Evolutionary conservation across 2,888 invertebrate species (phyloP).

Genomic region (Zygaena filipendulae): DNA sequence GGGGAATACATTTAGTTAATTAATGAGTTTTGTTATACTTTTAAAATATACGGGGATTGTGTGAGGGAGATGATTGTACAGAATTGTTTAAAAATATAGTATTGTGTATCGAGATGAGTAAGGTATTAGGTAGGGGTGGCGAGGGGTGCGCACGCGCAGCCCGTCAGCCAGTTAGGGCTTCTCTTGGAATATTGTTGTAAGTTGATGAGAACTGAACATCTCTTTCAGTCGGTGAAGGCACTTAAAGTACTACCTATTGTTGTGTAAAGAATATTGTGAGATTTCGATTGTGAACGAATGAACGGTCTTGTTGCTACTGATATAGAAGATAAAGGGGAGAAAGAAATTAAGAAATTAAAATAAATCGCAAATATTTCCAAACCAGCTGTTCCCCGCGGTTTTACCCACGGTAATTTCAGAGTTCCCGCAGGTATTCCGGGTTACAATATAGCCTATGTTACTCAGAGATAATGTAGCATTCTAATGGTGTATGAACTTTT

Average conservation of each 20-base stretch:
- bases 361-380: too few relatives aligned
- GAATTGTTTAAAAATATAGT: slow-evolving; percentile 61
- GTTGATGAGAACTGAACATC: slow-evolving; percentile 34
- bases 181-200: slow-evolving; percentile 57
- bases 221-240: slow-evolving; percentile 51
- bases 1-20: slow-evolving; percentile 60
- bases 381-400: too few relatives aligned
- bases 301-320: slow-evolving; percentile 27
- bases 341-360: too few relatives aligned
- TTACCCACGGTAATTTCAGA: too few relatives aligned
- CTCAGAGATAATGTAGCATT: too few relatives aligned
- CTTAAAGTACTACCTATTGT: slow-evolving; percentile 68
- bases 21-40: slow-evolving; percentile 62
- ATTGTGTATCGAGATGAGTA: slow-evolving; percentile 56
- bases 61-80: slow-evolving; percentile 47
- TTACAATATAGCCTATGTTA: too few relatives aligned
- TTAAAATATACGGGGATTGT: slow-evolving; percentile 40
- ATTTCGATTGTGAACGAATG: slow-evolving; percentile 25
- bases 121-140: slow-evolving; percentile 42
- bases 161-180: slow-evolving; percentile 38
- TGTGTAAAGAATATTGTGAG: slow-evolving; percentile 34
- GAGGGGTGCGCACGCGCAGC: too few relatives aligned
- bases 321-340: too few relatives aligned
- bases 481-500: too few relatives aligned
- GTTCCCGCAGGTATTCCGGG: too few relatives aligned